phyloP scores from a whole-genome alignment of 2,888 invertebrate species.

The Drosophila kuntzei region DNA sequence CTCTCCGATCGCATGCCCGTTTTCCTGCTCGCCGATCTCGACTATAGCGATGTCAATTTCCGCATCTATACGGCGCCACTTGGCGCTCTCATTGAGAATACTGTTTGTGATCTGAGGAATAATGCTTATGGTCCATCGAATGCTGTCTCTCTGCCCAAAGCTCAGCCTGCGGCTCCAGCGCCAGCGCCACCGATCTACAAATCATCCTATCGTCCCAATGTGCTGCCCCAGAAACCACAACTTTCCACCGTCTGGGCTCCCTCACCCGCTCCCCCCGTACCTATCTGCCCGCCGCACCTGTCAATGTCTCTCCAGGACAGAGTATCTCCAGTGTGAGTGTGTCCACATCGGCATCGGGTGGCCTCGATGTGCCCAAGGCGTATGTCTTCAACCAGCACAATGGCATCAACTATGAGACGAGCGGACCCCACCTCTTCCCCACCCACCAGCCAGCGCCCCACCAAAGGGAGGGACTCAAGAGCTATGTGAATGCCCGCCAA shows the following conservation, averaged over 20 bases:
- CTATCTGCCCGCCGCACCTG: slow-evolving; percentile 41
- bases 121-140: slow-evolving; percentile 79
- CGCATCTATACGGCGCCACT: slow-evolving; percentile 90
- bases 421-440: slow-evolving; percentile 83
- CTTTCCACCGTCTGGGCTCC: slow-evolving; percentile 53
- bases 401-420: slow-evolving; percentile 83
- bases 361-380: slow-evolving; percentile 82
- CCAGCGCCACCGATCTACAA: slow-evolving; percentile 53
- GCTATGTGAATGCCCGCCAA: slow-evolving; percentile 77
- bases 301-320: slow-evolving; percentile 29
- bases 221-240: slow-evolving; percentile 57
- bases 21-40: slow-evolving; percentile 89
- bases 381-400: slow-evolving; percentile 85
- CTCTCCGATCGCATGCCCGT: slow-evolving; percentile 93
- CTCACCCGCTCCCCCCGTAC: slow-evolving; percentile 40
- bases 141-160: slow-evolving; percentile 63
- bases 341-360: slow-evolving; percentile 44
- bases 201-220: slow-evolving; percentile 62
- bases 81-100: slow-evolving; percentile 89
- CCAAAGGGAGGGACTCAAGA: slow-evolving; percentile 70
- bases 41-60: slow-evolving; percentile 92
- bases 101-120: slow-evolving; percentile 89
- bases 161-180: slow-evolving; percentile 29
- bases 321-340: slow-evolving; percentile 67
- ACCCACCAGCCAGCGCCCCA: slow-evolving; percentile 50